Percentiles rank a stretch among this genome's conserved stretches.
Conservation (phyloP, 2,113 vertebrate species). For the Cyanoramphus novaezelandiae region DNA sequence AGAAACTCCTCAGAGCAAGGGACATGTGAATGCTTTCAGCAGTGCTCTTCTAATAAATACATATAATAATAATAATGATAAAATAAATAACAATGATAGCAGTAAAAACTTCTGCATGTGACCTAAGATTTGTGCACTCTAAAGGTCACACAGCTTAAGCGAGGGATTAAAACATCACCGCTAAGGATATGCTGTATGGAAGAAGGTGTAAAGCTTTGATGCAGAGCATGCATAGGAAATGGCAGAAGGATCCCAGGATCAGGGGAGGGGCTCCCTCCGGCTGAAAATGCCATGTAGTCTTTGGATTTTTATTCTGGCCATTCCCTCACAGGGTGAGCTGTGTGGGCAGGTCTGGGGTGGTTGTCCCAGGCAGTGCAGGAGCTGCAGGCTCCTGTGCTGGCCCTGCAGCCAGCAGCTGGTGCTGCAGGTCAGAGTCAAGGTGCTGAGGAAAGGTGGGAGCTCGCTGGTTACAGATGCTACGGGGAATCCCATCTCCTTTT, state of each 20-base stretch:
- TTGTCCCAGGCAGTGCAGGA: background rate
- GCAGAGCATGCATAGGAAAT: background rate
- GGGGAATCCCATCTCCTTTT: background rate
- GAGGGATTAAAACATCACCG: background rate
- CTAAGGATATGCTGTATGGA: background rate
- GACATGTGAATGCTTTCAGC: background rate
- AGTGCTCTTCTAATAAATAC: slow-evolving; percentile 56
- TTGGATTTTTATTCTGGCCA: background rate
- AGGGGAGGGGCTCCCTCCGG: background rate
- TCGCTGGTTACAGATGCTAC: fast-evolving
- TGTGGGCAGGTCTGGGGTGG: background rate
- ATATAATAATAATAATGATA: background rate
- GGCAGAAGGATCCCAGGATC: background rate
- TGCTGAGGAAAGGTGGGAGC: background rate
- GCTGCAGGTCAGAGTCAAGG: background rate
- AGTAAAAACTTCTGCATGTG: background rate
- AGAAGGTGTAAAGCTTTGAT: background rate
- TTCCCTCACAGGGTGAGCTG: background rate
- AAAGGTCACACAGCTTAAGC: background rate
- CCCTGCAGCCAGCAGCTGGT: background rate
- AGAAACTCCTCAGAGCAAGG: background rate
- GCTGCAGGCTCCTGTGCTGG: background rate
- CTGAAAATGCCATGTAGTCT: background rate
- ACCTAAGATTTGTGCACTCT: background rate
- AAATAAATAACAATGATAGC: slow-evolving; percentile 54